Evolutionary conservation across 2,888 invertebrate genomes (phyloP).

Genomic region (Urechis unicinctus): DNA sequence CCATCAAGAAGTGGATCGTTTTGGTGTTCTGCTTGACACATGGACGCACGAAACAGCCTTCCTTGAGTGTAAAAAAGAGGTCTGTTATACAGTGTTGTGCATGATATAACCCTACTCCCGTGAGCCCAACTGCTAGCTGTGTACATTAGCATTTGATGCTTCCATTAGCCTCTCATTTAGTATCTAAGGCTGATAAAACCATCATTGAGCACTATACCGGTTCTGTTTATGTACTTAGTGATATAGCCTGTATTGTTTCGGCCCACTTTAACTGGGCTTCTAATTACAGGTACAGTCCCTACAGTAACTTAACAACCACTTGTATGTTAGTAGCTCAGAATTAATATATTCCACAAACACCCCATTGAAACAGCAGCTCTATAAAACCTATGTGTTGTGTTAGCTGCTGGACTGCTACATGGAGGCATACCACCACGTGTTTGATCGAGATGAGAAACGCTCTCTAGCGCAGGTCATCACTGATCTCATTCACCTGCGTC

Average conservation of each 20-base stretch:
- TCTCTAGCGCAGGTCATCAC: slow-evolving; percentile 39
- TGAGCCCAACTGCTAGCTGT: no score
- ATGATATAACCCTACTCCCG: not conserved
- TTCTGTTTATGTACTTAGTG: no score
- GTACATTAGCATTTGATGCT: not conserved
- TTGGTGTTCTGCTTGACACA: slow-evolving; percentile 44
- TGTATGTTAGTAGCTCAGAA: no score
- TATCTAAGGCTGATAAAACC: no score
- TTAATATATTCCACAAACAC: not conserved
- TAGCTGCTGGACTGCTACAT: slow-evolving; percentile 48
- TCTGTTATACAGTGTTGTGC: no score
- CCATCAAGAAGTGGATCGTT: slow-evolving; percentile 47
- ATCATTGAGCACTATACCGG: no score
- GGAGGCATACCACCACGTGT: slow-evolving; percentile 49
- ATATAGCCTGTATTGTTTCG: no score
- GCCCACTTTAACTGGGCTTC: no score
- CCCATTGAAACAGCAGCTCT: not conserved
- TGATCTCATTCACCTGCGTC: slow-evolving; percentile 40
- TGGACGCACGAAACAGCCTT: slow-evolving; percentile 47
- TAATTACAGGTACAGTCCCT: no score
- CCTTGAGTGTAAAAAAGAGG: slow-evolving; percentile 46
- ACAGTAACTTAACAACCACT: no score
- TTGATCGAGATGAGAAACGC: slow-evolving; percentile 29
- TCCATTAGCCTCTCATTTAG: not conserved
- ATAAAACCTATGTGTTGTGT: slow-evolving; percentile 4